Conservation (phyloP, 2,888 invertebrate genomes). For the Unio pictorum region DNA sequence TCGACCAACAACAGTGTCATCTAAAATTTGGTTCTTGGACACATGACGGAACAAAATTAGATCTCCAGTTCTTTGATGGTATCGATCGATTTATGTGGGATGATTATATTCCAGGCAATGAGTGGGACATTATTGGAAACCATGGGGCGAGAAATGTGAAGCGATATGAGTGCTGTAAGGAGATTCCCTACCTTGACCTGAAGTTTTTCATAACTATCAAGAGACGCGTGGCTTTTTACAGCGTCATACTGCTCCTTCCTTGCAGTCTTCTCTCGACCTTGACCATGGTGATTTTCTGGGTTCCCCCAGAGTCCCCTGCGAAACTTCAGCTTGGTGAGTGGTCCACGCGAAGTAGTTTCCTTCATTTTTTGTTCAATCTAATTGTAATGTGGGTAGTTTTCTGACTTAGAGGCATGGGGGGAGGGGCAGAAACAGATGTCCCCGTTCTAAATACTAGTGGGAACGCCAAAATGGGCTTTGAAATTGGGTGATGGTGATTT, state of each 20-base stretch:
- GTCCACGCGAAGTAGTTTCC: background rate
- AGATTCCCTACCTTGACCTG: constrained; percentile 66
- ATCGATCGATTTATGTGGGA: constrained; percentile 50
- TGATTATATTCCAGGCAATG: constrained; percentile 69
- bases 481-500: too few relatives aligned
- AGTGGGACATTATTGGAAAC: constrained; percentile 68
- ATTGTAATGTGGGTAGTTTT: too few relatives aligned
- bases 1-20: constrained; percentile 68
- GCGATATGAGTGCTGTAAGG: constrained; percentile 67
- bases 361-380: background rate
- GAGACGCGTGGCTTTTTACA: constrained; percentile 67
- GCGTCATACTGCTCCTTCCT: constrained; percentile 70
- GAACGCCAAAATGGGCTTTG: too few relatives aligned
- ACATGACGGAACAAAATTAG: constrained; percentile 68
- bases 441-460: too few relatives aligned
- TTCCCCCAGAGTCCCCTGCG: constrained; percentile 72
- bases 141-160: constrained; percentile 59
- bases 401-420: too few relatives aligned
- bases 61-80: constrained; percentile 49
- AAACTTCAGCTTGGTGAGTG: constrained; percentile 70
- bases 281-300: constrained; percentile 71
- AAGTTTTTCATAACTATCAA: constrained; percentile 64
- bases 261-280: constrained; percentile 70
- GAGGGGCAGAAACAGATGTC: too few relatives aligned
- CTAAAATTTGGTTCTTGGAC: constrained; percentile 72